A percentile compares a stretch with the other conserved stretches of the same genome.
Evolutionary conservation across 2,797 vertebrate genomes (phyloP).

Genomic region (Loris lydekkerianus): DNA sequence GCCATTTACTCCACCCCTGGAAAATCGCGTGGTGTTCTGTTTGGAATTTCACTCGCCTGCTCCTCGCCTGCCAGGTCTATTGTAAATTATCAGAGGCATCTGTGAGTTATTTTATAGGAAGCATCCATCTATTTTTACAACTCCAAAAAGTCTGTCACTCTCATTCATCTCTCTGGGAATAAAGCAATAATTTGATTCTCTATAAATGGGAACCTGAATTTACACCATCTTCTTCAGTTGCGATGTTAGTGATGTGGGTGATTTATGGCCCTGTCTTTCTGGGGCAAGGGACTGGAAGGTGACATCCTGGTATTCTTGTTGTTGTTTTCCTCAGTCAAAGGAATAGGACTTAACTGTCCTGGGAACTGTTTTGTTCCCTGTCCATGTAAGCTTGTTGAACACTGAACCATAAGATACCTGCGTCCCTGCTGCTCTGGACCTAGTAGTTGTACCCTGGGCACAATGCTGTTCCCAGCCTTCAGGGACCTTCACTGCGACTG

Average conservation of each 20-base stretch:
- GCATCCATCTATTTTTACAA: slow-evolving; percentile 81
- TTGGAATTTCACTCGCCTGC: slow-evolving; percentile 72
- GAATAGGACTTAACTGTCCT: not conserved
- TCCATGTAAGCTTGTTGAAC: not conserved
- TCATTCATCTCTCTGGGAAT: slow-evolving; percentile 79
- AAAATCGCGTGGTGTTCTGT: slow-evolving; percentile 68
- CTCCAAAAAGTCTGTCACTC: slow-evolving; percentile 75
- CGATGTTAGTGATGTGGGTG: not conserved
- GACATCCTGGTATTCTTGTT: not conserved
- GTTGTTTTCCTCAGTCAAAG: not conserved
- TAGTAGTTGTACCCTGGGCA: not conserved
- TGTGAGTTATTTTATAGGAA: slow-evolving; percentile 79
- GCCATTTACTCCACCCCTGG: slow-evolving; percentile 69
- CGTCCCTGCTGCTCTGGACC: not conserved
- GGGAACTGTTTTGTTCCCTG: not conserved
- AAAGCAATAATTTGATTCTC: slow-evolving; percentile 82
- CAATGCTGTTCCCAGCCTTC: not conserved
- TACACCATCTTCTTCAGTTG: slow-evolving; percentile 65
- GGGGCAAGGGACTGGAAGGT: slow-evolving; percentile 22
- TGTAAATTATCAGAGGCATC: slow-evolving; percentile 69
- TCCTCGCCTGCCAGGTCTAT: slow-evolving; percentile 61
- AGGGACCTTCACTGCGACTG: not conserved
- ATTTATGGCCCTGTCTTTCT: slow-evolving; percentile 59
- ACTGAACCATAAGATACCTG: not conserved
- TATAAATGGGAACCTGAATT: slow-evolving; percentile 79